Percentiles rank a stretch among this genome's conserved stretches.
These are phyloP conservation scores for Clupea harengus DNA, from an alignment of 2,113 vertebrate genomes.

Conservation along the genomic window DNA sequence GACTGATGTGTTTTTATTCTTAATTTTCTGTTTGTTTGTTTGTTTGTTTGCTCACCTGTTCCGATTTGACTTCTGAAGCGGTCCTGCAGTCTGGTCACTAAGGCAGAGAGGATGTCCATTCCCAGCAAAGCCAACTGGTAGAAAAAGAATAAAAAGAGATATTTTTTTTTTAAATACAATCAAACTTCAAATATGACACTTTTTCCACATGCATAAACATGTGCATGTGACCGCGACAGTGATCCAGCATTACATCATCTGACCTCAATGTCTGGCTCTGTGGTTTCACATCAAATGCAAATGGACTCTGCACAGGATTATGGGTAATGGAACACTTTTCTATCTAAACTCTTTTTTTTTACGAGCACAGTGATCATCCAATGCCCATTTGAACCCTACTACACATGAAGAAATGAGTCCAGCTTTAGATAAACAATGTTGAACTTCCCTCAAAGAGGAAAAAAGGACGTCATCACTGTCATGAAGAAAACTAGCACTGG, in stretches of 20 bases:
- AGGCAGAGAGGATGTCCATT: constrained; percentile 88
- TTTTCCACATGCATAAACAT: neutral
- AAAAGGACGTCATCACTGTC: too few relatives aligned
- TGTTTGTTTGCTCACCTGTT: constrained; percentile 82
- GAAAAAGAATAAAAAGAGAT: constrained; percentile 50
- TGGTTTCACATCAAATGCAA: neutral
- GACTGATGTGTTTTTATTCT: constrained; percentile 55
- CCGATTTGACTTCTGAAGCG: constrained; percentile 89
- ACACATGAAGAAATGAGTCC: neutral
- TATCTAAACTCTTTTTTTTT: neutral
- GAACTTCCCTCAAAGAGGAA: neutral
- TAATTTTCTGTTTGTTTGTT: neutral
- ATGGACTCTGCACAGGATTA: constrained; percentile 32
- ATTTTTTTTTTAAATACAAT: neutral
- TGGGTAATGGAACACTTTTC: neutral
- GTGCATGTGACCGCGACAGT: neutral
- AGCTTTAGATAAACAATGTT: neutral
- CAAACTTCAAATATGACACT: neutral
- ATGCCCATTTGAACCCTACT: neutral
- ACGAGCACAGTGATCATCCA: neutral
- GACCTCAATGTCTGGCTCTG: neutral
- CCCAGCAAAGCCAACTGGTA: constrained; percentile 93
- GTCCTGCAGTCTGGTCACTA: constrained; percentile 90
- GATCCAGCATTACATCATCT: neutral
- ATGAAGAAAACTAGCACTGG: too few relatives aligned